phyloP scores from a whole-genome alignment of 2,113 vertebrate species.

The Isichthys henryi region DNA sequence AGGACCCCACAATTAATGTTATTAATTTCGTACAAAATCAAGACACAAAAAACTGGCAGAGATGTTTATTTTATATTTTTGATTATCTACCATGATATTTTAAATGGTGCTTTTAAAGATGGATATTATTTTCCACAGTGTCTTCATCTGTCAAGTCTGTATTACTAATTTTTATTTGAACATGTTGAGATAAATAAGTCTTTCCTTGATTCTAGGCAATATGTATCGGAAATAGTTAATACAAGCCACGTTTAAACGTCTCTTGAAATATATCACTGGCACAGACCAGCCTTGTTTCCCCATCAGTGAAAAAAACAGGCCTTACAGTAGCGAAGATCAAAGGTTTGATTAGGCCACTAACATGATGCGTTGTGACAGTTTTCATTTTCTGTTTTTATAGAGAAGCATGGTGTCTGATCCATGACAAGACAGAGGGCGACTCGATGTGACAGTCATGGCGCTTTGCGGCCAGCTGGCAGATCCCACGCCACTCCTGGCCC shows the following conservation, averaged over 20 bases:
- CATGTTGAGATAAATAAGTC: neutral
- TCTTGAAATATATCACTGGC: neutral
- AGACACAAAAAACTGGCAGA: neutral
- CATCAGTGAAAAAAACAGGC: slow-evolving; percentile 2
- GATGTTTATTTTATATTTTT: neutral
- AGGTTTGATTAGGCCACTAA: neutral
- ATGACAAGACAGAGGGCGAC: neutral
- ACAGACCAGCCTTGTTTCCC: neutral
- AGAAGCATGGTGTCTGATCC: neutral
- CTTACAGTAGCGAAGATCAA: neutral
- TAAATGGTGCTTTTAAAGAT: neutral
- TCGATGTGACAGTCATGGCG: neutral
- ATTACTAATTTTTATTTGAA: neutral
- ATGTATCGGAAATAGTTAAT: neutral
- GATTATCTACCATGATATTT: neutral
- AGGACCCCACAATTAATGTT: neutral
- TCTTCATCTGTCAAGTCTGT: neutral
- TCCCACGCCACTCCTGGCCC: neutral
- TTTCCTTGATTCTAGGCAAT: neutral
- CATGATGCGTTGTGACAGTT: neutral
- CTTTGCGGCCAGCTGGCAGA: neutral
- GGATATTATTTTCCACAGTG: neutral
- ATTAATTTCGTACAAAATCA: neutral
- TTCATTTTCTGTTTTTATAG: slow-evolving; percentile 10
- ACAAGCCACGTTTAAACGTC: neutral